A percentile compares a stretch with the other conserved stretches of the same genome.
phyloP scores from a whole-genome alignment of 2,888 invertebrate genomes.

The Rosalia funebris region DNA sequence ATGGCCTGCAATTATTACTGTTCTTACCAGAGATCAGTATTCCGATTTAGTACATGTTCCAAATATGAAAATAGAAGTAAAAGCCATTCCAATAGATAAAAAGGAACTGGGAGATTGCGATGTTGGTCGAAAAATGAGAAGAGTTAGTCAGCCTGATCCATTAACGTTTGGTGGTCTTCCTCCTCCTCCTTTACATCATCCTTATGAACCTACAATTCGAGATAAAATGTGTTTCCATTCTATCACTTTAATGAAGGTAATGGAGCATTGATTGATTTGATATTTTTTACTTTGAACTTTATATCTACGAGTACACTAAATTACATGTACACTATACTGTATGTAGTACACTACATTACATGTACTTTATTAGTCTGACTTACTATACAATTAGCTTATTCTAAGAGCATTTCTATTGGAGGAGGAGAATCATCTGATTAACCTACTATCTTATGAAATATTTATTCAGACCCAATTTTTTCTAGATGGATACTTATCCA shows the following conservation, averaged over 20 bases:
- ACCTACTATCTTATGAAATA: too few relatives aligned
- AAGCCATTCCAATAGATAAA: conserved; percentile 77
- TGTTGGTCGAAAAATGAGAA: conserved; percentile 69
- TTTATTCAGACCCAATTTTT: too few relatives aligned
- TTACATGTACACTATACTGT: too few relatives aligned
- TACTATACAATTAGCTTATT: too few relatives aligned
- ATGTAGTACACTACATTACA: too few relatives aligned
- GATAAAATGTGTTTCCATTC: conserved; percentile 95
- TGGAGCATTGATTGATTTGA: too few relatives aligned
- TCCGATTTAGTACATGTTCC: conserved; percentile 87
- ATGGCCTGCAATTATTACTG: conserved; percentile 84
- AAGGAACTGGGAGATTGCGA: conserved; percentile 72
- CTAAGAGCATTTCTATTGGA: too few relatives aligned
- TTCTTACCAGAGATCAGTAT: conserved; percentile 87
- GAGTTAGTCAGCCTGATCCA: conserved; percentile 68
- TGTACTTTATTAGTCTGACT: too few relatives aligned
- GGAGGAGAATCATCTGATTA: too few relatives aligned
- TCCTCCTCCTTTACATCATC: conserved; percentile 73
- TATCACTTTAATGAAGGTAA: conserved; percentile 91
- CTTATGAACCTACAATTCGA: conserved; percentile 86
- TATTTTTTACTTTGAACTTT: too few relatives aligned
- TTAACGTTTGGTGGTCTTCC: conserved; percentile 73
- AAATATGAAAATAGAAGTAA: conserved; percentile 85
- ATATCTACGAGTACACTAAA: too few relatives aligned
- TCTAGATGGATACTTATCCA: too few relatives aligned